These are phyloP conservation scores for Drosophila buzzatii DNA, from an alignment of 2,888 invertebrate genomes.

Conservation along the genomic window DNA sequence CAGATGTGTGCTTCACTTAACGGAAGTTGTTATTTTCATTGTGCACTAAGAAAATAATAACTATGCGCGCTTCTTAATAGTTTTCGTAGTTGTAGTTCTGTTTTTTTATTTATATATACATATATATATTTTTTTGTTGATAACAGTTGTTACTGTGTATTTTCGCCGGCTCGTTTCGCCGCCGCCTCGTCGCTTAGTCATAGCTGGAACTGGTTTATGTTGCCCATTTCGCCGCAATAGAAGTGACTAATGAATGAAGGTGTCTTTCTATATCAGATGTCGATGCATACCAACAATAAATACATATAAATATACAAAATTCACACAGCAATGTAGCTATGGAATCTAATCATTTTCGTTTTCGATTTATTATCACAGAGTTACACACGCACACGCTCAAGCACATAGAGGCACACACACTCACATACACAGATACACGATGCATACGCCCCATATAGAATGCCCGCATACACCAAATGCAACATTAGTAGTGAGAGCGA, in stretches of 20 bases:
- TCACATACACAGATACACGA: neutral
- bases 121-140: conserved; percentile 34
- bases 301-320: conserved; percentile 21
- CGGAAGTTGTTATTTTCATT: conserved; percentile 37
- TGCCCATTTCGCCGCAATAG: conserved; percentile 38
- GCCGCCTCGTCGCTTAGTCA: conserved; percentile 52
- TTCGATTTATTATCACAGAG: conserved; percentile 60
- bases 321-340: conserved; percentile 34
- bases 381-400: conserved; percentile 22
- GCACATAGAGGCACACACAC: conserved; percentile 6
- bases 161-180: conserved; percentile 44
- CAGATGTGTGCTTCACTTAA: conserved; percentile 17
- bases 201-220: conserved; percentile 55
- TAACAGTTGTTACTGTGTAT: conserved; percentile 34
- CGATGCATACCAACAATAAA: conserved; percentile 12
- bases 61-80: conserved; percentile 19
- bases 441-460: conserved; percentile 48
- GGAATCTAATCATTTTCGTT: conserved; percentile 67
- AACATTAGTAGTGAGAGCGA: conserved; percentile 19
- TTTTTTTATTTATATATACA: conserved; percentile 6
- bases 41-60: conserved; percentile 11
- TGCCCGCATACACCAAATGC: conserved; percentile 44
- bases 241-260: conserved; percentile 47
- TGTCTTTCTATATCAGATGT: conserved; percentile 42
- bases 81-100: conserved; percentile 21